Evolutionary conservation across 2,888 invertebrate species (phyloP).

Genomic region (Scaptomyza tumidula): DNA sequence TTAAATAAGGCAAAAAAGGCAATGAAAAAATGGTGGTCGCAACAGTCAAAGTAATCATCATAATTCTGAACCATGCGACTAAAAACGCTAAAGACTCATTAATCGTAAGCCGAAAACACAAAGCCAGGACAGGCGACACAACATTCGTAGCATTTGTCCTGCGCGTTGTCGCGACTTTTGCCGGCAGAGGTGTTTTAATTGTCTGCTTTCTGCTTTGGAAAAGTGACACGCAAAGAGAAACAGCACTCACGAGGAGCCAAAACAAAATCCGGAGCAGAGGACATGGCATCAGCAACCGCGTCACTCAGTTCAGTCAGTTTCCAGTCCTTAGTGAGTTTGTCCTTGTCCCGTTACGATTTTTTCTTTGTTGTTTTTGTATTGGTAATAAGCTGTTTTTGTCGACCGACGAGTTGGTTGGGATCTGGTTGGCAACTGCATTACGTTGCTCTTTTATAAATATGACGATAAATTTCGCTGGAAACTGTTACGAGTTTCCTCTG

Average conservation of each 20-base stretch:
- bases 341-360: slow-evolving; percentile 28
- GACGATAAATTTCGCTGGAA: slow-evolving; percentile 63
- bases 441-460: slow-evolving; percentile 73
- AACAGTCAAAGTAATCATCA: slow-evolving; percentile 64
- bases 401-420: slow-evolving; percentile 32
- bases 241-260: slow-evolving; percentile 15
- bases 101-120: slow-evolving; percentile 63
- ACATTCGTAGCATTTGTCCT: slow-evolving; percentile 58
- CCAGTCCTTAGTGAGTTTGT: slow-evolving; percentile 41
- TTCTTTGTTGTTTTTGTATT: slow-evolving; percentile 21
- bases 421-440: slow-evolving; percentile 33
- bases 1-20: not conserved
- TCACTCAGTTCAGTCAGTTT: slow-evolving; percentile 57
- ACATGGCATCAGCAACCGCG: slow-evolving; percentile 60
- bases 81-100: slow-evolving; percentile 82
- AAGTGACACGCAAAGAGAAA: slow-evolving; percentile 22
- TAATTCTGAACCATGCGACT: slow-evolving; percentile 49
- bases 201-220: slow-evolving; percentile 35
- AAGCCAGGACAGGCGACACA: slow-evolving; percentile 41
- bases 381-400: slow-evolving; percentile 61
- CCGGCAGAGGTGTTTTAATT: slow-evolving; percentile 68
- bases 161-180: slow-evolving; percentile 63
- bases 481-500: slow-evolving; percentile 35
- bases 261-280: slow-evolving; percentile 42
- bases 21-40: slow-evolving; percentile 8